phyloP scores from a whole-genome alignment of 2,797 vertebrate genomes.

The Netta rufina region DNA sequence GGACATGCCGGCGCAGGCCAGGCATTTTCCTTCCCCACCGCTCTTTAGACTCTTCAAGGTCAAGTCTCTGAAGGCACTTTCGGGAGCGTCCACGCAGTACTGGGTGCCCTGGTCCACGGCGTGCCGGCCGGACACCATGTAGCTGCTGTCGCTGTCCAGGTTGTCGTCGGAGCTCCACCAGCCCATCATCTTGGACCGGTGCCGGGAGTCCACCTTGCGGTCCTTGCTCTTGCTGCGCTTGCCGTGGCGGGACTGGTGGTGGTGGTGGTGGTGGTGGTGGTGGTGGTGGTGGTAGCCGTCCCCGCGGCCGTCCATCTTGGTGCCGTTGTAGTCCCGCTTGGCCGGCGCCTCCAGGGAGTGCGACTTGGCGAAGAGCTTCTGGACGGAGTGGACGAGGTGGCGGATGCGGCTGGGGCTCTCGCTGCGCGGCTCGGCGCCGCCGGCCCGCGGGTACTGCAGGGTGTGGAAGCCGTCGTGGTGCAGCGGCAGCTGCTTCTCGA shows the following conservation, averaged over 20 bases:
- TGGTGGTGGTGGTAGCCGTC: constrained; percentile 85
- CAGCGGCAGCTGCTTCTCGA: constrained; percentile 96
- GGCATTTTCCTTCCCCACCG: constrained; percentile 90
- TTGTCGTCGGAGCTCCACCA: constrained; percentile 99
- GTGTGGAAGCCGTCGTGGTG: constrained; percentile 99
- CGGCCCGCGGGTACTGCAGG: constrained; percentile 92
- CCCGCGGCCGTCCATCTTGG: constrained; percentile 88
- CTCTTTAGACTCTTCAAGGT: constrained; percentile 92
- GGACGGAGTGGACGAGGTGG: constrained; percentile 98
- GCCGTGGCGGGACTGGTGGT: constrained; percentile 84
- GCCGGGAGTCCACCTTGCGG: constrained; percentile 82
- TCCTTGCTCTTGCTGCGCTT: constrained; percentile 86
- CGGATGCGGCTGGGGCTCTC: constrained; percentile 98
- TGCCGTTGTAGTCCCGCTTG: constrained; percentile 94
- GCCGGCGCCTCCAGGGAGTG: constrained; percentile 95
- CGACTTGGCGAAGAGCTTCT: constrained; percentile 98
- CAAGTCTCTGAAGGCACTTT: constrained; percentile 96
- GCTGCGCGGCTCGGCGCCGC: constrained; percentile 88
- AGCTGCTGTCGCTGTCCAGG: constrained; percentile 98
- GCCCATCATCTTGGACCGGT: constrained; percentile 87
- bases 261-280: constrained; percentile 82
- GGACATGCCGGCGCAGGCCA: constrained; percentile 94
- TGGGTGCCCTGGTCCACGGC: constrained; percentile 78
- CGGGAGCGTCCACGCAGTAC: constrained; percentile 89
- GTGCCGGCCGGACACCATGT: constrained; percentile 84